A percentile compares a stretch with the other conserved stretches of the same genome.
These are phyloP conservation scores for Halictus quadricinctus DNA, from an alignment of 2,888 invertebrate species.

Conservation along the genomic window DNA sequence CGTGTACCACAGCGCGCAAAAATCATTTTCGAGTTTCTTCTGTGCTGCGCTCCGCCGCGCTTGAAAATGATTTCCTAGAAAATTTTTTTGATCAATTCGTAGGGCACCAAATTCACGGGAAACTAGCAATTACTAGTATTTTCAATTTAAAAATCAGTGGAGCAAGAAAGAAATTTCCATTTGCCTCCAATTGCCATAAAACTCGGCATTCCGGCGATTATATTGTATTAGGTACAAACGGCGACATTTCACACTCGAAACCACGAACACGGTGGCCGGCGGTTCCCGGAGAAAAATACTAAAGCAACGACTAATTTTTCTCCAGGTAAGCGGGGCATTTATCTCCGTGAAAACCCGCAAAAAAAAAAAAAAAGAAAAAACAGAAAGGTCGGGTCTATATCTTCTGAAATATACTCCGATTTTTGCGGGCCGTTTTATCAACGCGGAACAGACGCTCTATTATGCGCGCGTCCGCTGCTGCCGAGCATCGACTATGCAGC, in stretches of 20 bases:
- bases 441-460: conserved; percentile 56
- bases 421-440: conserved; percentile 61
- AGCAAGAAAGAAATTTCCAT: too few species aligned
- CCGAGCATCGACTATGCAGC: conserved; percentile 32
- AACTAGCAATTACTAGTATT: too few species aligned
- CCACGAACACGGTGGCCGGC: neutral
- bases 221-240: neutral
- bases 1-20: neutral
- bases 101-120: too few species aligned
- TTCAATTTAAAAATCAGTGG: too few species aligned
- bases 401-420: conserved; percentile 43
- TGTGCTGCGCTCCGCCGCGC: too few species aligned
- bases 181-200: too few species aligned
- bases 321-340: conserved; percentile 38
- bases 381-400: neutral
- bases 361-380: neutral
- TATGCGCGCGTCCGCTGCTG: conserved; percentile 42
- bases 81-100: too few species aligned
- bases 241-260: neutral
- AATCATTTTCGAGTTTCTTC: neutral
- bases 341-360: conserved; percentile 14
- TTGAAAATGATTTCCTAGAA: too few species aligned
- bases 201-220: neutral
- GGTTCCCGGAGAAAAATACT: neutral
- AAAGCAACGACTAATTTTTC: conserved; percentile 33